Evolutionary conservation across 2,113 vertebrate genomes (phyloP).

Genomic region (Rhombomys opimus): DNA sequence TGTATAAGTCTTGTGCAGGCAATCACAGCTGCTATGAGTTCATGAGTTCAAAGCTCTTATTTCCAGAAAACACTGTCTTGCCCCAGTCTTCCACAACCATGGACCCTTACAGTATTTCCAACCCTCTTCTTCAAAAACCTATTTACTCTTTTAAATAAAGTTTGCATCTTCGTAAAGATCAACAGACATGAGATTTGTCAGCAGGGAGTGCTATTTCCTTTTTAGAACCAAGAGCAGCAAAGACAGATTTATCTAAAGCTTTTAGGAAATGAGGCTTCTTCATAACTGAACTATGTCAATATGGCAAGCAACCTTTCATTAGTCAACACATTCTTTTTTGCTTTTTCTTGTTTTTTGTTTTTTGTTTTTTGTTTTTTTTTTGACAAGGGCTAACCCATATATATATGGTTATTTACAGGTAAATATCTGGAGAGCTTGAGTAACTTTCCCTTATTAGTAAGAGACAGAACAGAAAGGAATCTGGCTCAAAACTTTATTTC

Average conservation of each 20-base stretch:
- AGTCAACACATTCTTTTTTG: not conserved
- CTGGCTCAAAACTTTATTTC: not conserved
- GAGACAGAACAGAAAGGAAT: not conserved
- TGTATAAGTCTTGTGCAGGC: not conserved
- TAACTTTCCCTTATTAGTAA: not conserved
- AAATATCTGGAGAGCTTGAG: not conserved
- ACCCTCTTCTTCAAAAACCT: not conserved
- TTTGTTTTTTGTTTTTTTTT: not conserved
- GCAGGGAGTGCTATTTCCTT: not conserved
- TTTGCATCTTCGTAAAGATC: not conserved
- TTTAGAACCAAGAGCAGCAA: not conserved
- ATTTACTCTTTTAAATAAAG: not conserved
- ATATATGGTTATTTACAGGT: not conserved
- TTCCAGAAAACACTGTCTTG: not conserved
- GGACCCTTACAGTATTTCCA: not conserved
- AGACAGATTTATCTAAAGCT: not conserved
- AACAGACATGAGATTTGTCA: not conserved
- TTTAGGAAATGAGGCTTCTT: not conserved
- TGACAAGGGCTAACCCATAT: not conserved
- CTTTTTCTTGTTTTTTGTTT: not conserved
- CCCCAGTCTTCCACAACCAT: not conserved
- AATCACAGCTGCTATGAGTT: not conserved
- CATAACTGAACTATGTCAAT: not conserved
- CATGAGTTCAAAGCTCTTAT: not conserved
- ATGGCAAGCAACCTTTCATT: not conserved